These are phyloP conservation scores for Drosophila multiciliata DNA, from an alignment of 2,888 invertebrate species.

Conservation along the genomic window DNA sequence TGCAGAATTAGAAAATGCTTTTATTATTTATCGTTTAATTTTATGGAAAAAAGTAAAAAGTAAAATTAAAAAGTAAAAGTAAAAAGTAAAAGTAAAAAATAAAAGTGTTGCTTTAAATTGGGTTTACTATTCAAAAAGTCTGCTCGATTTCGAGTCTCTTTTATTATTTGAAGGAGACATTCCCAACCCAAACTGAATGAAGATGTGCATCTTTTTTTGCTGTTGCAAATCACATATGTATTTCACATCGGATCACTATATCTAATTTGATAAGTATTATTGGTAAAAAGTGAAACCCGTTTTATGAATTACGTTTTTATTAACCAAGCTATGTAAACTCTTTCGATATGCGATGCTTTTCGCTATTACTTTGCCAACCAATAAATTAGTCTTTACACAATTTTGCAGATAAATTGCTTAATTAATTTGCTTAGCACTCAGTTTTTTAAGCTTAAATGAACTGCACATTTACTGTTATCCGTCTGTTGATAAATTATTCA, in stretches of 20 bases:
- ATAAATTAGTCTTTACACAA: too few relatives aligned
- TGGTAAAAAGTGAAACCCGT: neutral
- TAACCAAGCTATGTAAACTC: too few relatives aligned
- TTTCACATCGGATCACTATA: neutral
- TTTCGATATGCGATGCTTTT: too few relatives aligned
- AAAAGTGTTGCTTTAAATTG: neutral
- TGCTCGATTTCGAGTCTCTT: neutral
- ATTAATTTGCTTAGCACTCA: neutral
- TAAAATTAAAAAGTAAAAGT: too few relatives aligned
- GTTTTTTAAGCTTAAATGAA: neutral
- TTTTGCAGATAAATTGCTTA: neutral
- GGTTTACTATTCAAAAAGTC: neutral
- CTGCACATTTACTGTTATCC: neutral
- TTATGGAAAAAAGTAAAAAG: neutral
- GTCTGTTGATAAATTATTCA: constrained; percentile 28
- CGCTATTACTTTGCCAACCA: too few relatives aligned
- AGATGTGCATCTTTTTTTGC: neutral
- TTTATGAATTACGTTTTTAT: too few relatives aligned
- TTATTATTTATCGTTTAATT: neutral
- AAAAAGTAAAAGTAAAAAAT: too few relatives aligned
- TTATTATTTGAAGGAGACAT: neutral
- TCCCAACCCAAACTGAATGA: neutral
- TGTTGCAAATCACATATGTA: neutral
- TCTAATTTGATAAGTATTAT: neutral
- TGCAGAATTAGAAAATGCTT: neutral